Evolutionary conservation across 2,888 invertebrate genomes (phyloP).

Genomic region (Lepetodrilus schrolli): DNA sequence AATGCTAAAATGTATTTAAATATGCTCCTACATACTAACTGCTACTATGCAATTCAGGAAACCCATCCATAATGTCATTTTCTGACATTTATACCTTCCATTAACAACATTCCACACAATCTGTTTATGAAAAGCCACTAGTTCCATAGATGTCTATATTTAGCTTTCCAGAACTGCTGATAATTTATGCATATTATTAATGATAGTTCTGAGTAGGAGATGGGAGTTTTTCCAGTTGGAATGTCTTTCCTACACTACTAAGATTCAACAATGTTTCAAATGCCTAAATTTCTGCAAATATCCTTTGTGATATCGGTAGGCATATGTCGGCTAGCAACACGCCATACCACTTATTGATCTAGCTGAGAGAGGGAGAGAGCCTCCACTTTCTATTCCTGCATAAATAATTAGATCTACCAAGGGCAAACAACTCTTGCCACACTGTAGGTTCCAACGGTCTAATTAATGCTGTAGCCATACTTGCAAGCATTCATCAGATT

Average conservation of each 20-base stretch:
- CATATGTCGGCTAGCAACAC: no score
- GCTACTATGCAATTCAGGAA: no score
- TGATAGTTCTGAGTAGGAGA: no score
- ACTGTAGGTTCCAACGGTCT: neutral
- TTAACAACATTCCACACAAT: neutral
- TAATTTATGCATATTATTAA: conserved; percentile 24
- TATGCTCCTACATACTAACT: no score
- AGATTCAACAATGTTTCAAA: neutral
- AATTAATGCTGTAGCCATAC: neutral
- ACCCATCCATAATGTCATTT: no score
- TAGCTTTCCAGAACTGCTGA: conserved; percentile 1
- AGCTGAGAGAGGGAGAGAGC: neutral
- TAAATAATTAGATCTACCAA: neutral
- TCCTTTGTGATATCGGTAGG: no score
- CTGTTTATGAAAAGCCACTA: neutral
- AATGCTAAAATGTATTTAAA: no score
- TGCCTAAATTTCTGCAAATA: neutral
- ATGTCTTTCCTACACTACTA: no score
- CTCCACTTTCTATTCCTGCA: conserved; percentile 26
- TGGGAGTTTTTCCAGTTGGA: no score
- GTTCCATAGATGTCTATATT: conserved; percentile 13
- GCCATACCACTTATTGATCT: no score
- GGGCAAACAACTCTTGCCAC: conserved; percentile 11
- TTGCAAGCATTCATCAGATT: no score
- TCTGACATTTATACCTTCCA: no score